phyloP scores from a whole-genome alignment of 2,888 invertebrate genomes.

The Acanthosoma haemorrhoidale region DNA sequence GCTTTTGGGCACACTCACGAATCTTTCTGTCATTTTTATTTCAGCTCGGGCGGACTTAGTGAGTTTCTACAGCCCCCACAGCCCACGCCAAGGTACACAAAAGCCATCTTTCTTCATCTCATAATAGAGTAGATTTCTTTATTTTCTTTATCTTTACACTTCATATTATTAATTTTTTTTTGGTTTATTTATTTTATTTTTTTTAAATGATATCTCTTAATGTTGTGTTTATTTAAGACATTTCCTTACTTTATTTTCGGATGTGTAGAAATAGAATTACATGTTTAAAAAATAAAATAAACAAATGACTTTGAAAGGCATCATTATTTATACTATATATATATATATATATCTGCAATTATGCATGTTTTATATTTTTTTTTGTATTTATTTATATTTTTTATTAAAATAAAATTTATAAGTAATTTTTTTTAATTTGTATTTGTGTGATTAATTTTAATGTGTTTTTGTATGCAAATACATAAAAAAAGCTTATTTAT shows the following conservation, averaged over 20 bases:
- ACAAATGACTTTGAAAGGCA: not conserved
- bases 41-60: conserved; percentile 22
- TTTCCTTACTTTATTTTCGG: not conserved
- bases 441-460: too few species aligned
- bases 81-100: conserved; percentile 22
- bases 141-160: not conserved
- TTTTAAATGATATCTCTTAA: not conserved
- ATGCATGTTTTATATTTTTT: too few species aligned
- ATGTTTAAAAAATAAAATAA: not conserved
- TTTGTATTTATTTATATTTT: too few species aligned
- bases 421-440: too few species aligned
- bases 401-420: too few species aligned
- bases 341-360: too few species aligned
- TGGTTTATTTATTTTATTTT: not conserved
- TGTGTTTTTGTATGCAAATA: too few species aligned
- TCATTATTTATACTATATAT: not conserved
- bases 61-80: conserved; percentile 27
- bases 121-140: conserved; percentile 25
- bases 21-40: conserved; percentile 1
- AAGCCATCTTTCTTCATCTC: conserved; percentile 5
- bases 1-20: not conserved
- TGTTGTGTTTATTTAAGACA: not conserved
- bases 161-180: not conserved
- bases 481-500: too few species aligned
- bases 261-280: not conserved